Evolutionary conservation across 2,113 vertebrate species (phyloP).

Genomic region (Stegostoma tigrinum): DNA sequence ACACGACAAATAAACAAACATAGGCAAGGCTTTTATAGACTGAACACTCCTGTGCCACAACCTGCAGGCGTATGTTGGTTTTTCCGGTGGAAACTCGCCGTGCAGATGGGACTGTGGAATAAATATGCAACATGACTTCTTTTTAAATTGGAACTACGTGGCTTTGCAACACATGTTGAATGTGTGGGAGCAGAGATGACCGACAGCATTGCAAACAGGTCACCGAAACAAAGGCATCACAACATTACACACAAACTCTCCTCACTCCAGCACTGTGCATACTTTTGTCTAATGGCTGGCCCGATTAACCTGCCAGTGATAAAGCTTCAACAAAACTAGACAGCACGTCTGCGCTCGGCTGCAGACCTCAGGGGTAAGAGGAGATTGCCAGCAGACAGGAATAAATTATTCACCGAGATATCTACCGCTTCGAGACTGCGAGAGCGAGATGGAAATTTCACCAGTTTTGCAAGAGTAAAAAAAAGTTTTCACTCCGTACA

Average conservation of each 20-base stretch:
- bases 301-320: background rate
- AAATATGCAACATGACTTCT: background rate
- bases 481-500: background rate
- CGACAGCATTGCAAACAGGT: background rate
- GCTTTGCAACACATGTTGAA: background rate
- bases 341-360: constrained; percentile 7
- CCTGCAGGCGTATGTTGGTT: background rate
- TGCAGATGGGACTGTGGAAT: background rate
- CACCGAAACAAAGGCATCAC: background rate
- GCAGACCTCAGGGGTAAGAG: background rate
- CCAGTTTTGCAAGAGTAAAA: background rate
- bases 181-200: background rate
- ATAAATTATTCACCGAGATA: constrained; percentile 31
- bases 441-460: background rate
- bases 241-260: background rate
- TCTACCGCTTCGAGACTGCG: background rate
- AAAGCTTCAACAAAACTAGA: constrained; percentile 28
- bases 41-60: background rate
- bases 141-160: background rate
- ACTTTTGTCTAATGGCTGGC: background rate
- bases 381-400: constrained; percentile 23
- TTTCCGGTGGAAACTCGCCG: background rate
- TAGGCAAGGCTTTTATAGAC: background rate
- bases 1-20: background rate
- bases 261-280: background rate